Percentiles rank a stretch among this genome's conserved stretches.
These are phyloP conservation scores for Chrysotoxum bicinctum DNA, from an alignment of 2,888 invertebrate genomes.

Conservation along the genomic window DNA sequence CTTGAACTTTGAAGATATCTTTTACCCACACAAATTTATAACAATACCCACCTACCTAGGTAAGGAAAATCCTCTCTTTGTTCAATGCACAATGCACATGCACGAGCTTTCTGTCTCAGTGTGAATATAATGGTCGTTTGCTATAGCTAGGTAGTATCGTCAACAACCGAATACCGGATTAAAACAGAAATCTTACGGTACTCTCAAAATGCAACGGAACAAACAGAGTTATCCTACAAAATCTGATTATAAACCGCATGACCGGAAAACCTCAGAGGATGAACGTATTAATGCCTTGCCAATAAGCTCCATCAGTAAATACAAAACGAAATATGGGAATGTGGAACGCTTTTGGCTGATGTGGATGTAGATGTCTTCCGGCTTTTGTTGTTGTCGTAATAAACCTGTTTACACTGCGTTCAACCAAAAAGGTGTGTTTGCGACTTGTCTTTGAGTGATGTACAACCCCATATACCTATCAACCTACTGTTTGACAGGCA, in stretches of 20 bases:
- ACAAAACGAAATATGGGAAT: constrained; percentile 40
- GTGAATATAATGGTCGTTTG: constrained; percentile 23
- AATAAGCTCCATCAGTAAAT: constrained; percentile 62
- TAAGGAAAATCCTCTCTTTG: neutral
- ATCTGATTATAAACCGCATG: constrained; percentile 69
- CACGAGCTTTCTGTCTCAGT: constrained; percentile 7
- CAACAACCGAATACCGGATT: constrained; percentile 25
- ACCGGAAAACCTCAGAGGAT: constrained; percentile 69
- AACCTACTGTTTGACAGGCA: neutral
- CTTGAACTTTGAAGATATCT: constrained; percentile 35
- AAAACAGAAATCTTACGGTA: constrained; percentile 38
- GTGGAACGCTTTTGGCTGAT: constrained; percentile 19
- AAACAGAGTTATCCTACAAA: constrained; percentile 29
- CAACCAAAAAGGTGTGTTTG: constrained; percentile 48
- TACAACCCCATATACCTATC: neutral
- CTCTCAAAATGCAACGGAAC: constrained; percentile 26
- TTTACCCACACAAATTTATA: neutral
- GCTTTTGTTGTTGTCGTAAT: constrained; percentile 19
- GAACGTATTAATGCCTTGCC: constrained; percentile 63
- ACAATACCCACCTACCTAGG: neutral
- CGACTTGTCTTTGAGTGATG: constrained; percentile 56
- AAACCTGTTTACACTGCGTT: constrained; percentile 54
- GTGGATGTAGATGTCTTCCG: neutral
- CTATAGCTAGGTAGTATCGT: neutral
- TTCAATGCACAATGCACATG: neutral